phyloP scores from a whole-genome alignment of 2,888 invertebrate genomes.

The Eristalis arbustorum region DNA sequence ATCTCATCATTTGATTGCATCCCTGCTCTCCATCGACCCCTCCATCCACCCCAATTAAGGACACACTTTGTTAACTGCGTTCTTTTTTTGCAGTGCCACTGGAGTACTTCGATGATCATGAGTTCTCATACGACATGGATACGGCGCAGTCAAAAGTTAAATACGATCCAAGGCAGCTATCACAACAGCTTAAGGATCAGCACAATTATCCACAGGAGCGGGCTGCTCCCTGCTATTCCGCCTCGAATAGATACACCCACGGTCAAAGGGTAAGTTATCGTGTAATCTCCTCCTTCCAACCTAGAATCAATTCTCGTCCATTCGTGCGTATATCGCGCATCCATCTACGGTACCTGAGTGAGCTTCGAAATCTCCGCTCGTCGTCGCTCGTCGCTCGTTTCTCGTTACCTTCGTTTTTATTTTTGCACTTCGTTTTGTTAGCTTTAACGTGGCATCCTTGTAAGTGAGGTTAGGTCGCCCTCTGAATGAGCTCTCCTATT shows the following conservation, averaged over 20 bases:
- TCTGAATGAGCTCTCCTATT: background rate
- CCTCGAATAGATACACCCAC: conserved; percentile 78
- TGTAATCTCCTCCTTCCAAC: background rate
- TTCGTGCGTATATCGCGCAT: background rate
- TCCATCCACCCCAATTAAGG: no score
- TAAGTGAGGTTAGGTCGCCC: background rate
- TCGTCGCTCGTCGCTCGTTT: background rate
- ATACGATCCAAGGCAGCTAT: conserved; percentile 79
- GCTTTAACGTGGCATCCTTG: background rate
- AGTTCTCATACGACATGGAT: conserved; percentile 79
- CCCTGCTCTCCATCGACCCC: no score
- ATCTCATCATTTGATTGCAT: no score
- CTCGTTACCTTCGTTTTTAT: background rate
- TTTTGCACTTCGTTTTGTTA: background rate
- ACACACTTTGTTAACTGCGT: background rate
- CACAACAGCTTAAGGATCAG: conserved; percentile 77
- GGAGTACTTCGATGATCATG: conserved; percentile 79
- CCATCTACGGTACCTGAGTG: conserved; percentile 11
- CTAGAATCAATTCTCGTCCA: background rate
- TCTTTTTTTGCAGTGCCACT: conserved; percentile 74
- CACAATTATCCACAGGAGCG: conserved; percentile 74
- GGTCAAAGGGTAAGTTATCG: conserved; percentile 78
- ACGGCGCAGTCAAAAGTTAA: conserved; percentile 79
- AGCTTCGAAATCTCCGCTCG: conserved; percentile 7
- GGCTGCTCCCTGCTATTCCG: conserved; percentile 78